Evolutionary conservation across 2,797 vertebrate genomes (phyloP), one percentile per base, ranked within the genome.

Genomic region (Thalassophryne amazonica): DNA sequence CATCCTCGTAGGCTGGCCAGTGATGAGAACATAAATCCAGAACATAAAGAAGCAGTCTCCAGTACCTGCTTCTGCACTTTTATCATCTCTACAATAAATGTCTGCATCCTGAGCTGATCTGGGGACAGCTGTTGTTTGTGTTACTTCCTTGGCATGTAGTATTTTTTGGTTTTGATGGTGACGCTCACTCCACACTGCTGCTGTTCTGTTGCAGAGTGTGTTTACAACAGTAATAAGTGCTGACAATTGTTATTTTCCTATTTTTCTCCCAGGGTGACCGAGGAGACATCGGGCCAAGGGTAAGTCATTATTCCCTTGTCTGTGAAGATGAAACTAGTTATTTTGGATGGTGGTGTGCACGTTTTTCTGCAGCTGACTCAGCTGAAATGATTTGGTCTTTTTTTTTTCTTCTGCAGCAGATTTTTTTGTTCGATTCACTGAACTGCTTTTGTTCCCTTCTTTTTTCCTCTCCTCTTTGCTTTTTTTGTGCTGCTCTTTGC

Each of bases 221-320:
- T 48, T 45, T 51, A 33, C 55, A 43, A 34, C 15, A 5, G 28
- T 53, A 75, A 54, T 73, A 68, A 46, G n/a, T 49, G 43, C 72
- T 81, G 60, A 78, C 59, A 60, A 62, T 54, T 45, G 28, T 48
- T 79, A 45, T 66, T 74, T 84, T 81, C 52, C 53, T 71, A 57
- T 76, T 73, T 81, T 62, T 66, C 38, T 60, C 46, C 5, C 86
- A 98, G 95, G 96, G 96, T 65, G 92, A 94, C 78, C 91, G 93
- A 58, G 96, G 96, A 86, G 93, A 97, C 61, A 27, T 91, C 0
- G 96, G 95, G 56, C 94, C 95, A 2, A 88, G 91, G 92, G 96
- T 98, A 86, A 93, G 95, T 84, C 25, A 3, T 36, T 4, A 34
- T 61, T 59, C 52, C 37, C 31, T 52, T n/a, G 43, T 18, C 27